Evolutionary conservation across 2,797 vertebrate species (phyloP).

Genomic region (Lepilemur septentrionalis): DNA sequence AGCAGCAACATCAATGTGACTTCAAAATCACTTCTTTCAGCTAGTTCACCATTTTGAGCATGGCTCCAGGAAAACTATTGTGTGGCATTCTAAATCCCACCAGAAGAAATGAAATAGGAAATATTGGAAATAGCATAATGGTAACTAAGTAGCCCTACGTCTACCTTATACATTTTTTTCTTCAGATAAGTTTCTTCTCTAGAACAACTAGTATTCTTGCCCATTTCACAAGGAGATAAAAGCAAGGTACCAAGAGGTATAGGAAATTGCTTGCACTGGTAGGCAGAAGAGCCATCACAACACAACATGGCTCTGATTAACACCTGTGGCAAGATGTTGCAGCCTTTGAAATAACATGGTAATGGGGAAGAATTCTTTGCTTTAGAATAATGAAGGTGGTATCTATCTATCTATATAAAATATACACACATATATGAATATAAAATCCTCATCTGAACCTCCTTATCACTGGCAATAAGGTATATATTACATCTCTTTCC

Average conservation of each 20-base stretch:
- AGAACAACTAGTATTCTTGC: not conserved
- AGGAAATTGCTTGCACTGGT: not conserved
- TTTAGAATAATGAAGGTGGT: not conserved
- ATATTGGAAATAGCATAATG: not conserved
- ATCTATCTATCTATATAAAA: not conserved
- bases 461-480: not conserved
- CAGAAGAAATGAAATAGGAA: conserved; percentile 1
- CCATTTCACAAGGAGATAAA: not conserved
- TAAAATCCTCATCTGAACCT: conserved; percentile 12
- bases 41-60: not conserved
- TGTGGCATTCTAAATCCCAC: not conserved
- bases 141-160: not conserved
- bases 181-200: not conserved
- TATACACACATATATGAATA: not conserved
- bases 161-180: not conserved
- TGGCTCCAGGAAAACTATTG: not conserved
- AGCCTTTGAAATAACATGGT: not conserved
- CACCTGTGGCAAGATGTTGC: not conserved
- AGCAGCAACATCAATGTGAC: not conserved
- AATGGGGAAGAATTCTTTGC: not conserved
- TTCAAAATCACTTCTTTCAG: not conserved
- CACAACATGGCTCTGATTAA: not conserved
- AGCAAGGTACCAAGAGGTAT: not conserved
- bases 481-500: not conserved
- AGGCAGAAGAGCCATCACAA: not conserved